Evolutionary conservation across 2,797 vertebrate species (phyloP).

Genomic region (Neopelma chrysocephalum): DNA sequence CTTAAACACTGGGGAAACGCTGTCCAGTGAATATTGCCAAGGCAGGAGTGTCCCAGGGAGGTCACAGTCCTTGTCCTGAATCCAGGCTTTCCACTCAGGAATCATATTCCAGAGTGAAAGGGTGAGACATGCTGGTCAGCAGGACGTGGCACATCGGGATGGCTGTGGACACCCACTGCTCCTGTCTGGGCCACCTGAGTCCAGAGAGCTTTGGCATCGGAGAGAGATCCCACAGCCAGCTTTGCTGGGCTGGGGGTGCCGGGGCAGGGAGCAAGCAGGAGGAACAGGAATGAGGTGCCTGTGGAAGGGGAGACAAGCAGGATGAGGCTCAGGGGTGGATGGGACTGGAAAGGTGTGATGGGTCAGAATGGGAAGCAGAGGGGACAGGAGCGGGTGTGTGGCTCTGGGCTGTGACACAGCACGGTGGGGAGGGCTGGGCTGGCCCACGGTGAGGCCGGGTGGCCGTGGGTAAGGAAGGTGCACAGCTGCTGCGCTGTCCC

Average conservation of each 20-base stretch:
- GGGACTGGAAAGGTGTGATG: background rate
- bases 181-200: background rate
- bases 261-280: background rate
- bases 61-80: background rate
- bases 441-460: background rate
- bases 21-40: rapidly evolving
- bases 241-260: background rate
- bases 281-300: background rate
- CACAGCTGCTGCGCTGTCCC: background rate
- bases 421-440: background rate
- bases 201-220: background rate
- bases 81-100: background rate
- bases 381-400: background rate
- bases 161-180: rapidly evolving
- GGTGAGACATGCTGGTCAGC: background rate
- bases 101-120: background rate
- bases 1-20: background rate
- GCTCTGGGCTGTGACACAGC: background rate
- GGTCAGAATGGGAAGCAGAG: background rate
- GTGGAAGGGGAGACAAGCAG: background rate
- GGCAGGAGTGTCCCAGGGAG: background rate
- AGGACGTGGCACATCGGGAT: rapidly evolving
- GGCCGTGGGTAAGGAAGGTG: background rate
- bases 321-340: background rate
- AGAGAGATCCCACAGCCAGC: background rate